These are phyloP conservation scores for Tyrannus savana DNA, from an alignment of 2,113 vertebrate species.

Conservation along the genomic window DNA sequence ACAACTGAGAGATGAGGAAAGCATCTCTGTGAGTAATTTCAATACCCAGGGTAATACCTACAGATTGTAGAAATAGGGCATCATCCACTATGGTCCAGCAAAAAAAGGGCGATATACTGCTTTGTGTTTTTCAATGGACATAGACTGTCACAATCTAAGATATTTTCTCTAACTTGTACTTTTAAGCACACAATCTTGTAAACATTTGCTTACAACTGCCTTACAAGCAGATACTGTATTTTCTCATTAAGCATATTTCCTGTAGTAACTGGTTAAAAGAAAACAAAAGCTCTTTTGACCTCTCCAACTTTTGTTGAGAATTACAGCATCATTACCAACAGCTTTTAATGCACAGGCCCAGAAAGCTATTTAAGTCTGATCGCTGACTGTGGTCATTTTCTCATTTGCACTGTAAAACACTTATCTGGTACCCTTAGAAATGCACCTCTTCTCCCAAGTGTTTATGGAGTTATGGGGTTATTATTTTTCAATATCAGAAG, in stretches of 20 bases:
- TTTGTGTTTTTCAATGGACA: background rate
- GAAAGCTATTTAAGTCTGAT: background rate
- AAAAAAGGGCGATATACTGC: background rate
- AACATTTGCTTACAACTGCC: background rate
- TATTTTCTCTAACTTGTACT: background rate
- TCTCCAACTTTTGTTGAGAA: background rate
- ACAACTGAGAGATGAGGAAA: background rate
- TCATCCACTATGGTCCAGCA: background rate
- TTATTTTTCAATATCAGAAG: background rate
- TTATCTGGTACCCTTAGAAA: background rate
- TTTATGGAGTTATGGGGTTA: background rate
- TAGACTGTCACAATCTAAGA: background rate
- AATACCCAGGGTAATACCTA: background rate
- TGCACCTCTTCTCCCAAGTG: background rate
- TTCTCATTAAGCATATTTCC: background rate
- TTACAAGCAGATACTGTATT: background rate
- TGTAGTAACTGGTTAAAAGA: background rate
- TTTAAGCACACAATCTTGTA: background rate
- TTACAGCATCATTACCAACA: background rate
- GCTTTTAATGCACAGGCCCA: background rate
- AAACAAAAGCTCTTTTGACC: background rate
- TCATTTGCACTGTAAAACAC: background rate
- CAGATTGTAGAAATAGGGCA: background rate
- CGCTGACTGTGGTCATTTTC: accelerated
- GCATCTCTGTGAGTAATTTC: background rate